Base-by-base conservation (phyloP, 2,888 invertebrate species). In the Hyposoter didymator region DNA sequence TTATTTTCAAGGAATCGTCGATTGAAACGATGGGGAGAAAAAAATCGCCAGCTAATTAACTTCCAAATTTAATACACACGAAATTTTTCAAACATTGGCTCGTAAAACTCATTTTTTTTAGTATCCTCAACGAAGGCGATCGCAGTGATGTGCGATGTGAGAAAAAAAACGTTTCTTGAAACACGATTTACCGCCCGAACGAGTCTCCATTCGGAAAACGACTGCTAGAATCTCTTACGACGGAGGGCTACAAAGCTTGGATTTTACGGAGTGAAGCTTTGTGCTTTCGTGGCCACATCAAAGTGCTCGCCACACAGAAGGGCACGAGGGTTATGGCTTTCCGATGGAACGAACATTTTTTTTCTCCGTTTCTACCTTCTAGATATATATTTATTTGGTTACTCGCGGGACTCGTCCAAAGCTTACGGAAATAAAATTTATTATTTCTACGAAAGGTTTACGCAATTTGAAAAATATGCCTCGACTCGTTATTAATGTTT, bases 251-350 rank as follows among this genome's bases (percentile, higher is more conserved):
- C 81, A 82, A 84, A 84, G 78, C 84, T 55, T n/a, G 78, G 55
- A 78, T 86, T 83, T 82, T 86, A 84, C 74, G 81, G 52, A 76
- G 67, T 47, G 70, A 49, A 85, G 85, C 55, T 75, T 75, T 67
- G 45, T 19, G 35, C 66, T 66, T 66, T 10, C 35, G 62, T 69
- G 22, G 43, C 72, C 66, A 52, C 78, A 35, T 35, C 47, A 49
- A 84, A 39, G 64, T 67, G 39, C 22, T 52, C 22, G 45, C 45
- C 12, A 8, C 49, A 32, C 69, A 64, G 19, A 17, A 67, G 75
- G 28, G 39, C 69, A 47, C 49, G 14, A 47, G 84, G 76, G 78
- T 87, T 87, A 87, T 85, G 84, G 86, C 62, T 87, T 87, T 88
- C 70, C 87, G 82, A 87, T 87, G 82, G 73, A 75, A 17, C 52